phyloP scores from a whole-genome alignment of 2,888 invertebrate species.

The Scaptomyza flava region DNA sequence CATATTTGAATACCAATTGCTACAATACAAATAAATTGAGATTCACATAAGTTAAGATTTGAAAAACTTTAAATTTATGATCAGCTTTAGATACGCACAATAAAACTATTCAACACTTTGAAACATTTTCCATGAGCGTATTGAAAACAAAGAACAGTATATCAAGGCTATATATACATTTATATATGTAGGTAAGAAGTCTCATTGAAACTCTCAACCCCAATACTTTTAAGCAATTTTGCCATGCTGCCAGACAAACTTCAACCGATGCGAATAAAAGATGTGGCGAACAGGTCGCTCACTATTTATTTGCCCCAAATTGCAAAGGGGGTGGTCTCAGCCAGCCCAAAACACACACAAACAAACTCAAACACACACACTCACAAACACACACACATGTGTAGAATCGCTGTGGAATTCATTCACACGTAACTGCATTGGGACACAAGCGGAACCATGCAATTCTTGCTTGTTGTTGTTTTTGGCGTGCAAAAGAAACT shows the following conservation, averaged over 20 bases:
- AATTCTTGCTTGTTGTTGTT: slow-evolving; percentile 29
- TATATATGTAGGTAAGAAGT: neutral
- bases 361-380: slow-evolving; percentile 13
- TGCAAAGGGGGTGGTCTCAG: slow-evolving; percentile 20
- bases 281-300: slow-evolving; percentile 18
- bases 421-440: slow-evolving; percentile 49
- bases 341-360: neutral
- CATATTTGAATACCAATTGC: neutral
- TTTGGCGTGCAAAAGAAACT: slow-evolving; percentile 59
- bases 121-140: neutral
- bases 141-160: neutral
- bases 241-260: slow-evolving; percentile 37
- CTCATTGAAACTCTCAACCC: neutral
- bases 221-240: slow-evolving; percentile 55
- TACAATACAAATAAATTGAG: too few species aligned
- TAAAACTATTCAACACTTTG: neutral
- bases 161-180: neutral
- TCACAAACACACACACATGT: neutral
- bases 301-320: slow-evolving; percentile 76
- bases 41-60: too few species aligned
- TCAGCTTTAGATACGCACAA: too few species aligned
- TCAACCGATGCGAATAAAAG: slow-evolving; percentile 53
- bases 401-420: slow-evolving; percentile 14
- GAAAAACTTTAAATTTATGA: too few species aligned
- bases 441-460: slow-evolving; percentile 16